A percentile compares a stretch with the other conserved stretches of the same genome.
Conservation (phyloP, 2,113 vertebrate species). For the Leptocoma aspasia region DNA sequence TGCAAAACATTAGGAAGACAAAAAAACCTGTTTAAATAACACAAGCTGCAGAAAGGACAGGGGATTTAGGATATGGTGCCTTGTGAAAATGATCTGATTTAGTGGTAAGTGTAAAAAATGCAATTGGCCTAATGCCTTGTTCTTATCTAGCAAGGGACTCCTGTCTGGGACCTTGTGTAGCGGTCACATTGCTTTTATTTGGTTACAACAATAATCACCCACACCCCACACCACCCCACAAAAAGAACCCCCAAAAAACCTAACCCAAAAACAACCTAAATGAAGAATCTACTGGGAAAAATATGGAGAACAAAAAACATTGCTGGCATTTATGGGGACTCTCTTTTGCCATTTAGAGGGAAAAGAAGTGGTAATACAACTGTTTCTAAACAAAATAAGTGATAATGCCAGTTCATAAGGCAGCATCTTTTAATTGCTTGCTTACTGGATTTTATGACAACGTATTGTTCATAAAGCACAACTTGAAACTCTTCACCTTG, state of each 20-base stretch:
- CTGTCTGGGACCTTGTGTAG: not conserved
- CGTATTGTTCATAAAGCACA: not conserved
- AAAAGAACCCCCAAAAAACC: not conserved
- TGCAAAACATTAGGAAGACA: not conserved
- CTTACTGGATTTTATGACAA: not conserved
- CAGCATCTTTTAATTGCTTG: not conserved
- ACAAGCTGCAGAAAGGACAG: not conserved
- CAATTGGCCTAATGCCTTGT: not conserved
- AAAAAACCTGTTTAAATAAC: not conserved
- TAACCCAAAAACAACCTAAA: not conserved
- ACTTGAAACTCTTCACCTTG: not conserved
- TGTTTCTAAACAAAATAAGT: not conserved
- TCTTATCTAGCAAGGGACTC: not conserved
- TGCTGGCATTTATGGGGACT: not conserved
- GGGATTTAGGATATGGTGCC: not conserved
- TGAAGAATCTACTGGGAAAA: not conserved
- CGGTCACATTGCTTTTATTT: not conserved
- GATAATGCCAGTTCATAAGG: not conserved
- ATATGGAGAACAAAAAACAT: not conserved
- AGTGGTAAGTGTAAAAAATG: not conserved
- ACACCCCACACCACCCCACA: fast-evolving
- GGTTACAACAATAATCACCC: not conserved
- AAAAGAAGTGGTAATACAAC: not conserved
- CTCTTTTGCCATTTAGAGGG: not conserved
- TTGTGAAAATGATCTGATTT: not conserved